A percentile compares a stretch with the other conserved stretches of the same genome.
Conservation (phyloP, 2,113 vertebrate species). For the Percina caprodes region DNA sequence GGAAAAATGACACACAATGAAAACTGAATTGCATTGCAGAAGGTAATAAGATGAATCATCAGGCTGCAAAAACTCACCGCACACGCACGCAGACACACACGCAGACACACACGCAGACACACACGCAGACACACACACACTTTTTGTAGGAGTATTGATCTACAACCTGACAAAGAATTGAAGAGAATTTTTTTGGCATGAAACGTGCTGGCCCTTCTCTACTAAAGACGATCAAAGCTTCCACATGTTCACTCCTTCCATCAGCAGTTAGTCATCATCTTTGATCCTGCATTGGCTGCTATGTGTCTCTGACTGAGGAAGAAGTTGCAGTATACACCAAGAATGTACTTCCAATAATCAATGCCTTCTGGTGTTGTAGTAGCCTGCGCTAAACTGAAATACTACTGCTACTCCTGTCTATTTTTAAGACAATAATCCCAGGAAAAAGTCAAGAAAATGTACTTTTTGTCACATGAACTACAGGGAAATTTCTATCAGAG, state of each 20-base stretch:
- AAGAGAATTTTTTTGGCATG: conserved; percentile 32
- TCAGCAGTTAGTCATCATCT: conserved; percentile 42
- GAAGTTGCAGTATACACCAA: conserved; percentile 63
- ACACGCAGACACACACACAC: not conserved
- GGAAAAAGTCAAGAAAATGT: not conserved
- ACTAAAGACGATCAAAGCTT: conserved; percentile 51
- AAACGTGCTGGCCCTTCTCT: not conserved
- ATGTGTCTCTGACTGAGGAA: conserved; percentile 30
- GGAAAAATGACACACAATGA: conserved; percentile 59
- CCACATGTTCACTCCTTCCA: conserved; percentile 55
- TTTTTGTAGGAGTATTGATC: conserved; percentile 31
- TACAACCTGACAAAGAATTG: conserved; percentile 32
- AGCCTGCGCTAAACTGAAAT: not conserved
- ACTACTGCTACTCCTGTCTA: not conserved
- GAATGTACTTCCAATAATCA: conserved; percentile 60
- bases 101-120: not conserved
- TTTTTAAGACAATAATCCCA: not conserved
- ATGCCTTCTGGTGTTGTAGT: conserved; percentile 17
- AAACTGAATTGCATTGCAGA: conserved; percentile 37
- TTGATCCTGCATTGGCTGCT: conserved; percentile 30
- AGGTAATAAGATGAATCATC: conserved; percentile 54
- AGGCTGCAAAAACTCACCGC: conserved; percentile 32
- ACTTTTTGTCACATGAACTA: not conserved
- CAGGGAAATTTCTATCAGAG: not conserved
- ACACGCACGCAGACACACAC: conserved; percentile 1